phyloP scores from a whole-genome alignment of 2,888 invertebrate genomes.

The Pyrrhosoma nymphula region DNA sequence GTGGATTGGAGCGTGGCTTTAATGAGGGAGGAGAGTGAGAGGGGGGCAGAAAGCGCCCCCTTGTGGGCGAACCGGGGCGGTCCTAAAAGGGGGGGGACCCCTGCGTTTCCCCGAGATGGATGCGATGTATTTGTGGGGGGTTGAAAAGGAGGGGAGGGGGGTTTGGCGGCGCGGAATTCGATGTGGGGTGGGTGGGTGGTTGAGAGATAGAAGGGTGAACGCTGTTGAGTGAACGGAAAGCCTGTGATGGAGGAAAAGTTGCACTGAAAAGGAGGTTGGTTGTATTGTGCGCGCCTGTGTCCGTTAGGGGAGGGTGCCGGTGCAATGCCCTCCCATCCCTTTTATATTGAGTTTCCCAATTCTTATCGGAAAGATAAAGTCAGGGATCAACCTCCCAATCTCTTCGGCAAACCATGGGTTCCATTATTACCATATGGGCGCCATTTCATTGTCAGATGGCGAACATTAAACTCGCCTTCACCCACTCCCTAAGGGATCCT shows the following conservation, averaged over 20 bases:
- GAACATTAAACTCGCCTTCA: background rate
- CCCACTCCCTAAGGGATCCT: background rate
- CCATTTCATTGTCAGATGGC: slow-evolving; percentile 37
- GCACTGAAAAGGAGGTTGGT: background rate
- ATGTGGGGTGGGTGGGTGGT: background rate
- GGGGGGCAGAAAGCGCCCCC: background rate
- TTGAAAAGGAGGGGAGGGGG: background rate
- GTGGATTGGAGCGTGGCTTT: slow-evolving; percentile 64
- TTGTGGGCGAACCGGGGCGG: background rate
- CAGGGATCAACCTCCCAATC: slow-evolving; percentile 50
- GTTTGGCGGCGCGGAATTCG: background rate
- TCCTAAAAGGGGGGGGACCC: background rate
- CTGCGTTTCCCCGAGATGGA: slow-evolving; percentile 15
- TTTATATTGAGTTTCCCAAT: slow-evolving; percentile 52
- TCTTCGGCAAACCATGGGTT: slow-evolving; percentile 44
- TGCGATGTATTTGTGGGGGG: background rate
- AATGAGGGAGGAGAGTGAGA: slow-evolving; percentile 46
- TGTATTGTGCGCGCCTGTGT: background rate
- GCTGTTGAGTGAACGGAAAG: background rate
- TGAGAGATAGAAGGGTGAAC: background rate
- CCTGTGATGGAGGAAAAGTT: background rate
- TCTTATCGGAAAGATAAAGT: slow-evolving; percentile 59
- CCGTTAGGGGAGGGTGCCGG: background rate
- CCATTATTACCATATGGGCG: slow-evolving; percentile 59
- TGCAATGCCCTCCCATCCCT: slow-evolving; percentile 1